phyloP scores from a whole-genome alignment of 1,140 invertebrate genomes.

The Drosophila busckii region DNA sequence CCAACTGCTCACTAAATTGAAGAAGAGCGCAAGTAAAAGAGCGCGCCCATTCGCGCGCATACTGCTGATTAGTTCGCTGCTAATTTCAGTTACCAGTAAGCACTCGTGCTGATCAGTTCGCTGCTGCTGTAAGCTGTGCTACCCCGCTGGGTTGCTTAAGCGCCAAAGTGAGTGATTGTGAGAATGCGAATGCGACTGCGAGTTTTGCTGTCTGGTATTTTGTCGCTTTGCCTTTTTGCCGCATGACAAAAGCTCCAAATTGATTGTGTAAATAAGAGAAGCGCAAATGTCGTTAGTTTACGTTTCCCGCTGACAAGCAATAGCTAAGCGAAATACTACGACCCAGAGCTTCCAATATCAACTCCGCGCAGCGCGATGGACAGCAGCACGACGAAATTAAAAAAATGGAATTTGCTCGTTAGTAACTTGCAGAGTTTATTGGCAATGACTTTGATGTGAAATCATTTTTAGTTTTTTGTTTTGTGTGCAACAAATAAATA shows the following conservation, averaged over 20 bases:
- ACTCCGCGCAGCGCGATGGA: no score
- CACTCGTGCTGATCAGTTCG: no score
- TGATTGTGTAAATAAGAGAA: conserved; percentile 76
- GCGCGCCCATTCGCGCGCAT: no score
- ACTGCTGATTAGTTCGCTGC: no score
- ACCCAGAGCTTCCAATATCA: no score
- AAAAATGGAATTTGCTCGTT: conserved; percentile 73
- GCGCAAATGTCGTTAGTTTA: conserved; percentile 76
- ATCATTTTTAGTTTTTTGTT: no score
- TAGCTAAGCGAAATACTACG: conserved; percentile 1
- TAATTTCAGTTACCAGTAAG: no score
- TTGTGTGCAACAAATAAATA: no score
- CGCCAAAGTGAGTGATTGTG: not conserved
- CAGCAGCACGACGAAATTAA: conserved; percentile 49
- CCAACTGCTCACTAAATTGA: no score
- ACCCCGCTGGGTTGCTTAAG: no score
- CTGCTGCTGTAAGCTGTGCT: no score
- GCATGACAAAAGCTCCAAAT: conserved; percentile 67
- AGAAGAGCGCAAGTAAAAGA: no score
- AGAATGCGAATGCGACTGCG: conserved; percentile 17
- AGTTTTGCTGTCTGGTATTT: conserved; percentile 32
- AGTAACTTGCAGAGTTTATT: conserved; percentile 58
- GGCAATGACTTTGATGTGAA: conserved; percentile 55
- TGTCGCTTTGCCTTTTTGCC: conserved; percentile 47
- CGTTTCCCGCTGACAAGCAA: conserved; percentile 73